A percentile compares a stretch with the other conserved stretches of the same genome.
Conservation (phyloP, 2,888 invertebrate species). For the Crocallis elinguaria region DNA sequence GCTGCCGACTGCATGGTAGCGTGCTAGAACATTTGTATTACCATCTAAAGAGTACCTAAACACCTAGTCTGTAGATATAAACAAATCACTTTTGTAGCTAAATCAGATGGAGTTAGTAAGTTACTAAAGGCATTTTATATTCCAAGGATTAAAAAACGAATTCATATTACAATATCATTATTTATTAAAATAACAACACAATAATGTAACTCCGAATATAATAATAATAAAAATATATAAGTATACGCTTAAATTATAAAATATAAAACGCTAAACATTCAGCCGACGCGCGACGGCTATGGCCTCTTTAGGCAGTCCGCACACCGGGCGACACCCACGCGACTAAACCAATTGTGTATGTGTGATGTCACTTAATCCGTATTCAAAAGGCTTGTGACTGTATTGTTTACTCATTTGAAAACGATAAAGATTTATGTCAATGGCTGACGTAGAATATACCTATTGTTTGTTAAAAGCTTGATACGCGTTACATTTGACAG, state of each 20-base stretch:
- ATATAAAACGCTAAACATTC: conserved; percentile 21
- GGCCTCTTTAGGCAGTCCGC: conserved; percentile 25
- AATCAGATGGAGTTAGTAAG: too few relatives aligned
- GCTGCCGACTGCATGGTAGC: too few relatives aligned
- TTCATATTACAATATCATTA: conserved; percentile 32
- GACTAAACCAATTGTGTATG: not conserved
- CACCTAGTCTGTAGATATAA: too few relatives aligned
- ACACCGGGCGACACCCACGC: conserved; percentile 30
- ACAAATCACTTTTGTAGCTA: too few relatives aligned
- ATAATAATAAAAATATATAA: conserved; percentile 19
- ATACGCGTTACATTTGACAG: too few relatives aligned
- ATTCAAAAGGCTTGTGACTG: conserved; percentile 3
- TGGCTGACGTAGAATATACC: not conserved
- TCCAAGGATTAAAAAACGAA: too few relatives aligned
- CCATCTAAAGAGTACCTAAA: too few relatives aligned
- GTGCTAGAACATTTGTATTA: too few relatives aligned
- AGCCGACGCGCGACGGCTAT: conserved; percentile 22
- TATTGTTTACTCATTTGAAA: too few relatives aligned
- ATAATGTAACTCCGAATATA: conserved; percentile 39
- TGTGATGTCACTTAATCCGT: conserved; percentile 13
- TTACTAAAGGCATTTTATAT: too few relatives aligned
- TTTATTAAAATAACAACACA: conserved; percentile 44
- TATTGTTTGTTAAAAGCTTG: too few relatives aligned
- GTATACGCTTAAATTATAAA: conserved; percentile 28
- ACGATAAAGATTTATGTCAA: not conserved